Base-by-base conservation (phyloP, 2,113 vertebrate species). In the Conger conger region DNA sequence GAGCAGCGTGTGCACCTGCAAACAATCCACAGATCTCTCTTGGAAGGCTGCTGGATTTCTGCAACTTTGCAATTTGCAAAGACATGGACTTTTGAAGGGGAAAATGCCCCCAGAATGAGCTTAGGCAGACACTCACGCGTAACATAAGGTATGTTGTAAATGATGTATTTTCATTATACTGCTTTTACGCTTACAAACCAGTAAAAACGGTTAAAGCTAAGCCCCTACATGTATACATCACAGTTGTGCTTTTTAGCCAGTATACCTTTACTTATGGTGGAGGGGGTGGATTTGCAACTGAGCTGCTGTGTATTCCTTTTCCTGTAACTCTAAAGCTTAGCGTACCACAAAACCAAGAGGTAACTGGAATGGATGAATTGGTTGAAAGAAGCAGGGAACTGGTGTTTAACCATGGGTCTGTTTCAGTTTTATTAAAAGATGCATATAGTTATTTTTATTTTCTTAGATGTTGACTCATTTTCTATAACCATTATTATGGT, bases 391-490 rank as follows among this genome's bases (percentile, higher is more conserved):
- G 54, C 84, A 82, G 63, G 77, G 40, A 83, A 76, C 11, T 11
- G 1, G 50, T 27, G 82, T 88, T 80, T 0, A 83, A 88, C 57
- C 45, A 82, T 84, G 78, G 50, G 23, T 87, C 53, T 86, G 86
- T 84, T 91, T 88, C 89, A 89, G 86, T 90, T 86, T 54, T 86
- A 86, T 90, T 86, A 88, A 83, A 77, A 57, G 85, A 76, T 90
- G 83, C 91, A 89, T 93, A 90, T 92, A 85, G 35, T 83, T 87
- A 90, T 79, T 81, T 86, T 76, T 54, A 53, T 76, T 89, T 73
- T 85, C 63, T 86, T 93, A 83, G 84, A 90, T 82, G 84, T 90
- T 88, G 82, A 85, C 81, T 84, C 11, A 89, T 42, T 88, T 91
- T 90, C 85, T 63, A 78, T 88, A 57, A 90, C 88, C 89, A 87